Conservation (phyloP, 1,140 invertebrate species). For the Nymphalis io region DNA sequence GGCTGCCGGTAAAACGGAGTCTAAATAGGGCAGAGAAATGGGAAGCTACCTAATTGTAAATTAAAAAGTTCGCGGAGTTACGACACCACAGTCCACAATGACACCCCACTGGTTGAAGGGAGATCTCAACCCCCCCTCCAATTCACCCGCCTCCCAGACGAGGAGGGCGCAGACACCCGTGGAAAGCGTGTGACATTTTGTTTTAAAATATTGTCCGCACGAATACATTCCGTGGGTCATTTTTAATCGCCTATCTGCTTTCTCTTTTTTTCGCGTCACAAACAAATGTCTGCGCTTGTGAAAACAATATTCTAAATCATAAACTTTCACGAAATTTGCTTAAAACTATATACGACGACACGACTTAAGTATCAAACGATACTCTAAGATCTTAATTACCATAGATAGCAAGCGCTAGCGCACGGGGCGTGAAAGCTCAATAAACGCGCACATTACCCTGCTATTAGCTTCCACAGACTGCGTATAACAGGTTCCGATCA, state of each 20-base stretch:
- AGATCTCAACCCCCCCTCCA: conserved; percentile 42
- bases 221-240: conserved; percentile 78
- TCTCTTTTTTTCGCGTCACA: conserved; percentile 59
- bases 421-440: conserved; percentile 70
- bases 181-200: conserved; percentile 80
- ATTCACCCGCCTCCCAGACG: conserved; percentile 39
- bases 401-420: conserved; percentile 62
- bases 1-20: conserved; percentile 75
- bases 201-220: conserved; percentile 80
- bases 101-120: conserved; percentile 62
- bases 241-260: conserved; percentile 74
- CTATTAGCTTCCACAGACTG: conserved; percentile 58
- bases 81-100: conserved; percentile 80
- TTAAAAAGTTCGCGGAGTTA: conserved; percentile 81
- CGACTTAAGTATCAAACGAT: conserved; percentile 37
- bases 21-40: conserved; percentile 81
- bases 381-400: conserved; percentile 63
- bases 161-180: conserved; percentile 67
- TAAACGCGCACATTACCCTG: conserved; percentile 57
- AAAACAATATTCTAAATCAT: conserved; percentile 41
- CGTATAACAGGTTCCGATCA: conserved; percentile 25
- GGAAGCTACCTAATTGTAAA: conserved; percentile 81
- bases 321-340: conserved; percentile 43
- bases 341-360: conserved; percentile 39
- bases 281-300: conserved; percentile 41